These are phyloP conservation scores for Apodemia hepburni DNA, from an alignment of 2,888 invertebrate genomes.

Conservation along the genomic window DNA sequence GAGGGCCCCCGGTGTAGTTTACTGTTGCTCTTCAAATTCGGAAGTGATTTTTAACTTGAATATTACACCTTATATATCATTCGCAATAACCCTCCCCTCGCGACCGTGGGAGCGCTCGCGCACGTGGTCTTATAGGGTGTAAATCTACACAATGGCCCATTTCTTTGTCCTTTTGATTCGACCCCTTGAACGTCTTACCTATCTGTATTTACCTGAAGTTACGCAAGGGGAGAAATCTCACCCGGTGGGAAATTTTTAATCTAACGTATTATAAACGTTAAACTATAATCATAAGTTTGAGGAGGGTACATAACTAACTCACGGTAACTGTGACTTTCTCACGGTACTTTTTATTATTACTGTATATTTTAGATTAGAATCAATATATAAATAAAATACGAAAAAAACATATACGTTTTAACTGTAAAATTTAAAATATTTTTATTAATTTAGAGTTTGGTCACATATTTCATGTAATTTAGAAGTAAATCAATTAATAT, in stretches of 20 bases:
- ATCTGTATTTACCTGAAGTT: constrained; percentile 70
- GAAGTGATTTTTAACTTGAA: constrained; percentile 51
- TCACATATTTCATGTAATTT: too few relatives aligned
- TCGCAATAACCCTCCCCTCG: constrained; percentile 53
- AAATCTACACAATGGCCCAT: constrained; percentile 67
- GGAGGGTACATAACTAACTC: constrained; percentile 52
- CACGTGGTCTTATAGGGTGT: constrained; percentile 70
- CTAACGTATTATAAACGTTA: constrained; percentile 65
- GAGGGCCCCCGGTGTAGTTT: constrained; percentile 57
- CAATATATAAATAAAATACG: too few relatives aligned
- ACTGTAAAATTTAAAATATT: too few relatives aligned
- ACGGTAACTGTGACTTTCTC: constrained; percentile 61
- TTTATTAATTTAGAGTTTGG: too few relatives aligned
- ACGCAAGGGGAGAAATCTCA: constrained; percentile 65
- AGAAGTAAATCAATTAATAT: too few relatives aligned
- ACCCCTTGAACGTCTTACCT: constrained; percentile 72
- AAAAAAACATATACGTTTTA: too few relatives aligned
- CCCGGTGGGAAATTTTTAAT: constrained; percentile 70
- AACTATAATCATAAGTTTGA: constrained; percentile 56
- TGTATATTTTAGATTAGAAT: not conserved
- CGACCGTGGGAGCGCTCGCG: constrained; percentile 67
- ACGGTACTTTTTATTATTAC: constrained; percentile 56
- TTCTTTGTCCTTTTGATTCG: constrained; percentile 68
- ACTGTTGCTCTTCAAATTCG: constrained; percentile 50
- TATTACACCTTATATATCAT: constrained; percentile 59